Evolutionary conservation across 2,113 vertebrate species (phyloP).

Genomic region (Ictidomys tridecemlineatus): DNA sequence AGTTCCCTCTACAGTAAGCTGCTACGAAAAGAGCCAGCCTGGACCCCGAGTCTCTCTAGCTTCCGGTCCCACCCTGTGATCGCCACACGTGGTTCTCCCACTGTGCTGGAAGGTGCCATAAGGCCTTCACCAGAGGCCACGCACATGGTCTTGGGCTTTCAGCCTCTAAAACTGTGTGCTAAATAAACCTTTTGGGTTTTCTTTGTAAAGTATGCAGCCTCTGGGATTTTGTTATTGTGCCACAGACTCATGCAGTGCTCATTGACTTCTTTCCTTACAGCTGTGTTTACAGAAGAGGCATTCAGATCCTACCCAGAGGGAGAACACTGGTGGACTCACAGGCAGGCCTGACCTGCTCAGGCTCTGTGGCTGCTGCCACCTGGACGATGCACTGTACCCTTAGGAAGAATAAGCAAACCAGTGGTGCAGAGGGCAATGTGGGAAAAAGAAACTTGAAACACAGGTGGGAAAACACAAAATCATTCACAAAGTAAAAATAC

Average conservation of each 20-base stretch:
- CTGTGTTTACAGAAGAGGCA: not conserved
- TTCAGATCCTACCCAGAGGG: not conserved
- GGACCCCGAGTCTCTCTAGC: not conserved
- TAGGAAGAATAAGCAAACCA: not conserved
- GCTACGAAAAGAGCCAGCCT: not conserved
- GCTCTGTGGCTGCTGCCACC: not conserved
- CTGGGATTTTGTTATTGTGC: not conserved
- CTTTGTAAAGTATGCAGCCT: not conserved
- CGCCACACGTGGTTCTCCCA: not conserved
- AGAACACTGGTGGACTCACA: too few species aligned
- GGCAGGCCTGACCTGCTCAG: not conserved
- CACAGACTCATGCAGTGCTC: not conserved
- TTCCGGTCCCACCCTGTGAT: too few species aligned
- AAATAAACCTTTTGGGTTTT: not conserved
- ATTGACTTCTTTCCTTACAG: not conserved
- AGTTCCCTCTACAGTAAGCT: not conserved
- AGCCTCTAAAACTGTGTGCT: not conserved
- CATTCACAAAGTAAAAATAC: not conserved
- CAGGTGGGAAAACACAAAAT: not conserved
- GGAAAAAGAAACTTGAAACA: not conserved
- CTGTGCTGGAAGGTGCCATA: too few species aligned
- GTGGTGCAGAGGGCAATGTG: not conserved
- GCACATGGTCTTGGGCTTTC: not conserved
- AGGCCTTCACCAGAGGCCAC: not conserved
- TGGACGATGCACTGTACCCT: fast-evolving